Conservation (phyloP, 1,140 invertebrate species). For the Formica selysi region DNA sequence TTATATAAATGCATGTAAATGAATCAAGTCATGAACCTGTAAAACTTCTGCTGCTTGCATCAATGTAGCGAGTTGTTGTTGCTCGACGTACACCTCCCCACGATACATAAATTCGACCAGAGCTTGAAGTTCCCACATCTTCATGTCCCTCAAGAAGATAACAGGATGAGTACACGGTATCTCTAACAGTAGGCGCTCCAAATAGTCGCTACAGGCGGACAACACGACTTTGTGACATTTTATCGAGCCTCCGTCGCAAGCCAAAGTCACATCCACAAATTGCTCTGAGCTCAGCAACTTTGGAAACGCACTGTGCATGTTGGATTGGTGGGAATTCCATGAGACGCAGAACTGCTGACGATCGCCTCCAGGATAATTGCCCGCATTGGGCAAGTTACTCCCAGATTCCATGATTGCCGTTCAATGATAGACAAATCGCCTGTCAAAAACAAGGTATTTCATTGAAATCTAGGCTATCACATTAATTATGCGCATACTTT, state of each 20-base stretch:
- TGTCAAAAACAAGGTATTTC: constrained; percentile 61
- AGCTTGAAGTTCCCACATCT: constrained; percentile 92
- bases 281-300: constrained; percentile 93
- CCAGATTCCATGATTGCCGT: constrained; percentile 81
- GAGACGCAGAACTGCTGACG: constrained; percentile 88
- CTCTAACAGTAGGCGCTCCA: constrained; percentile 92
- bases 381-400: constrained; percentile 80
- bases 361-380: constrained; percentile 83
- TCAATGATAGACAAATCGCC: constrained; percentile 58
- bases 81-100: constrained; percentile 94
- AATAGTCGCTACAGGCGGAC: constrained; percentile 94
- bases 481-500: neutral
- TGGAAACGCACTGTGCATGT: constrained; percentile 89
- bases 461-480: constrained; percentile 1
- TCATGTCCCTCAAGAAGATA: constrained; percentile 93
- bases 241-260: constrained; percentile 94
- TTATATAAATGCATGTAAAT: neutral
- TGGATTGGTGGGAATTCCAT: constrained; percentile 90
- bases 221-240: constrained; percentile 95
- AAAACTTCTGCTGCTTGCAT: constrained; percentile 93
- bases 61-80: constrained; percentile 92
- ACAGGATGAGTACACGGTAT: constrained; percentile 95
- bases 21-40: constrained; percentile 87
- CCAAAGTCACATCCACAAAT: constrained; percentile 96
- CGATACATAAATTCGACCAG: constrained; percentile 96